These are phyloP conservation scores for Phalacrocorax aristotelis DNA, from an alignment of 2,113 vertebrate genomes.

Conservation along the genomic window DNA sequence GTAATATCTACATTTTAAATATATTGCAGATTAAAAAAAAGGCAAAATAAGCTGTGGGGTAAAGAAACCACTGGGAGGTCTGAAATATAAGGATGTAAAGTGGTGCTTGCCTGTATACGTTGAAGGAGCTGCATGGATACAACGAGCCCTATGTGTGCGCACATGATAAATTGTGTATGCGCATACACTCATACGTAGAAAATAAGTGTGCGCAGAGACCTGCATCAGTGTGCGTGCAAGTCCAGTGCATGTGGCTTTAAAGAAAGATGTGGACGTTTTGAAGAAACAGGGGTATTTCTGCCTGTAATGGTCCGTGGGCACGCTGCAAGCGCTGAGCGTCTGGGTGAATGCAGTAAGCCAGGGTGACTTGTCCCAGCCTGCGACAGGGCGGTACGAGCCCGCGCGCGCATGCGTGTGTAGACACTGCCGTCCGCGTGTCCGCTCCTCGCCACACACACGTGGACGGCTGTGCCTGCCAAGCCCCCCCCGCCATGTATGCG, in stretches of 20 bases:
- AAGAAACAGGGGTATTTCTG: neutral
- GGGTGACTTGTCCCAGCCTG: neutral
- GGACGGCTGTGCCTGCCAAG: neutral
- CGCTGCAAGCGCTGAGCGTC: fast-evolving
- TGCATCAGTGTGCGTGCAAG: fast-evolving
- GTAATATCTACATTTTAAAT: neutral
- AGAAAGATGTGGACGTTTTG: neutral
- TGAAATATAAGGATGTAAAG: neutral
- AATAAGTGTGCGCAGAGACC: neutral
- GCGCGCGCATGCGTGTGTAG: neutral
- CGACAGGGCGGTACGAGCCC: neutral
- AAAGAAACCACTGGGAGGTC: neutral
- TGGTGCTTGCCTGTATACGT: neutral
- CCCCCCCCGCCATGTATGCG: neutral
- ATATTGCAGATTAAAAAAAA: neutral
- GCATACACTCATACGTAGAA: neutral
- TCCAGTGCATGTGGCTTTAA: neutral
- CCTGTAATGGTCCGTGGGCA: neutral
- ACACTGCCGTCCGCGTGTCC: neutral
- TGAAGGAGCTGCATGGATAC: neutral
- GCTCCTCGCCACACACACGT: neutral
- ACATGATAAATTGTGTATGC: fast-evolving
- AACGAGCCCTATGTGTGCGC: neutral
- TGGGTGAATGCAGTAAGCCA: neutral
- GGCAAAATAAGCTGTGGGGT: neutral